phyloP scores from a whole-genome alignment of 1,140 invertebrate genomes.

The Physella acuta region DNA sequence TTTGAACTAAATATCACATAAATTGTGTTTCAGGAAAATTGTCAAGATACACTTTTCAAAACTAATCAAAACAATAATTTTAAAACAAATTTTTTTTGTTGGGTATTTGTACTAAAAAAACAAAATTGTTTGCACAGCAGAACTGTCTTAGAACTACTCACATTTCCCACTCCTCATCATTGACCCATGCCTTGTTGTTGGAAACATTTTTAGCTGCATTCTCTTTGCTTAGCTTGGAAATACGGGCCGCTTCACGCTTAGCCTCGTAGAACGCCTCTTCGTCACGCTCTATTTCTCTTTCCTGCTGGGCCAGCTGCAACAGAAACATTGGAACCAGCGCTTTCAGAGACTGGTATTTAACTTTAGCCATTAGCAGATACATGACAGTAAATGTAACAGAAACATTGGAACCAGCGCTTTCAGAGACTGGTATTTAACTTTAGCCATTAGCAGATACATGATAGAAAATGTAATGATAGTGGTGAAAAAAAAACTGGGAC shows the following conservation, averaged over 20 bases:
- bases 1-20: too few relatives aligned
- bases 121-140: too few relatives aligned
- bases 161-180: conserved; percentile 58
- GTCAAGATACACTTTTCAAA: too few relatives aligned
- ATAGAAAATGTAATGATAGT: background rate
- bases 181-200: conserved; percentile 40
- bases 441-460: background rate
- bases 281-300: conserved; percentile 51
- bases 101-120: too few relatives aligned
- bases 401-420: background rate
- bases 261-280: conserved; percentile 57
- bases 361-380: background rate
- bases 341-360: background rate
- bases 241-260: conserved; percentile 48
- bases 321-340: background rate
- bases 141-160: conserved; percentile 30
- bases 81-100: too few relatives aligned
- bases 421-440: background rate
- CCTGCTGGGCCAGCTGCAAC: conserved; percentile 53
- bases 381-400: background rate
- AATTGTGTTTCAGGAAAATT: too few relatives aligned
- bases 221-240: conserved; percentile 50
- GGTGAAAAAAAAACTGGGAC: background rate
- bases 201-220: conserved; percentile 36
- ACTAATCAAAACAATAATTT: too few relatives aligned